Conservation (phyloP, 2,797 vertebrate species). For the Thamnophis elegans region DNA sequence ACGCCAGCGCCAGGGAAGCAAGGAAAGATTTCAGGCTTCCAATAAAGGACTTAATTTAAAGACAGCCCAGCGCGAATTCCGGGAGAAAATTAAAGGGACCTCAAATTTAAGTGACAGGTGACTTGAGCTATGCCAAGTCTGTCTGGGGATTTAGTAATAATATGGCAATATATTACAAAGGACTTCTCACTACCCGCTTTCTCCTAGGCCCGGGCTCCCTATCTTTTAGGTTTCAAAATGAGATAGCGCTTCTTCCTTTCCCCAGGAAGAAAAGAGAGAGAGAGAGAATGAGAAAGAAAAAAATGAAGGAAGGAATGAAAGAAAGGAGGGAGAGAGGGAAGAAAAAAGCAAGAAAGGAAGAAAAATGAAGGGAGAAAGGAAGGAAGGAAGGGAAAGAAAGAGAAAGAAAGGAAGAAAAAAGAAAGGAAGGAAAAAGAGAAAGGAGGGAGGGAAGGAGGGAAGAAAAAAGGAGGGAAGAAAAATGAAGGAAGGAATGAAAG, state of each 20-base stretch:
- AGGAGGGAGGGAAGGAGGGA: no score
- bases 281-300: background rate
- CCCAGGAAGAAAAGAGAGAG: background rate
- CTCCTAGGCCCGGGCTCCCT: background rate
- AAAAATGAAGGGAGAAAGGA: no score
- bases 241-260: slow-evolving; percentile 71
- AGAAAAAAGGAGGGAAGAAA: no score
- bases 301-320: slow-evolving; percentile 28
- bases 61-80: slow-evolving; percentile 87
- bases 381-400: background rate
- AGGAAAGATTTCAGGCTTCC: slow-evolving; percentile 84
- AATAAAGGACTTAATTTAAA: slow-evolving; percentile 89
- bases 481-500: no score
- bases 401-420: slow-evolving; percentile 36
- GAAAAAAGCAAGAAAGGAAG: background rate
- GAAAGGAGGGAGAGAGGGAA: background rate
- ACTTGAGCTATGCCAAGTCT: slow-evolving; percentile 83
- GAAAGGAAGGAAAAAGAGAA: accelerated
- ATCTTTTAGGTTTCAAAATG: slow-evolving; percentile 78
- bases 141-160: slow-evolving; percentile 85
- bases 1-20: slow-evolving; percentile 82
- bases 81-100: slow-evolving; percentile 98
- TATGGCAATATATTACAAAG: slow-evolving; percentile 86
- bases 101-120: slow-evolving; percentile 86
- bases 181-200: slow-evolving; percentile 74